Conservation (phyloP, 2,797 vertebrate genomes). For the Discoglossus pictus region DNA sequence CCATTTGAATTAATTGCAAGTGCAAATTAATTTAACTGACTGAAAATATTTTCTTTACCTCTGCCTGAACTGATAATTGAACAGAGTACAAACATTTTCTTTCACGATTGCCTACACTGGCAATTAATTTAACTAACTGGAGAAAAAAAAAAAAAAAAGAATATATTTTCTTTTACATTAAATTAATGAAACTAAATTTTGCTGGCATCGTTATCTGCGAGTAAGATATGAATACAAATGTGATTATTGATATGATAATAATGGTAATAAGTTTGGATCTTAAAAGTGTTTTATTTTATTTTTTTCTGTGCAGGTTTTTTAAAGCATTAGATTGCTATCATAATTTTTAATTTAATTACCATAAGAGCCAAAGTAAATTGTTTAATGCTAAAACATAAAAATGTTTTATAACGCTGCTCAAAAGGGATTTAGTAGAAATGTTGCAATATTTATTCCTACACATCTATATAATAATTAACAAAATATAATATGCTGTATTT, state of each 20-base stretch:
- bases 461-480: conserved; percentile 17
- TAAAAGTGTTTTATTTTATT: conserved; percentile 45
- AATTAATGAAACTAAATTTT: conserved; percentile 35
- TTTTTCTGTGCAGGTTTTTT: conserved; percentile 32
- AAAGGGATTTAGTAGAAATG: conserved; percentile 17
- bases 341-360: conserved; percentile 49
- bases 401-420: conserved; percentile 34
- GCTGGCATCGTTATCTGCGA: conserved; percentile 28
- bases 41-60: conserved; percentile 30
- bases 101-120: conserved; percentile 1
- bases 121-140: conserved; percentile 34
- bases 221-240: conserved; percentile 39
- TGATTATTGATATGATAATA: conserved; percentile 50
- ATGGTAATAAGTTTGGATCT: conserved; percentile 30
- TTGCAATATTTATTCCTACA: conserved; percentile 18
- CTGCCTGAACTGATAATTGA: conserved; percentile 21
- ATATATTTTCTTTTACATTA: conserved; percentile 10
- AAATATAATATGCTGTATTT: neutral
- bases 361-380: conserved; percentile 51
- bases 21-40: conserved; percentile 29
- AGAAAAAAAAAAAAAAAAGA: conserved; percentile 7
- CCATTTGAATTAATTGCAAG: neutral
- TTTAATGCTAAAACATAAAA: conserved; percentile 48
- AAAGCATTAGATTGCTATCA: conserved; percentile 41
- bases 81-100: conserved; percentile 20